Conservation (phyloP, 2,797 vertebrate species). For the Mus caroli region DNA sequence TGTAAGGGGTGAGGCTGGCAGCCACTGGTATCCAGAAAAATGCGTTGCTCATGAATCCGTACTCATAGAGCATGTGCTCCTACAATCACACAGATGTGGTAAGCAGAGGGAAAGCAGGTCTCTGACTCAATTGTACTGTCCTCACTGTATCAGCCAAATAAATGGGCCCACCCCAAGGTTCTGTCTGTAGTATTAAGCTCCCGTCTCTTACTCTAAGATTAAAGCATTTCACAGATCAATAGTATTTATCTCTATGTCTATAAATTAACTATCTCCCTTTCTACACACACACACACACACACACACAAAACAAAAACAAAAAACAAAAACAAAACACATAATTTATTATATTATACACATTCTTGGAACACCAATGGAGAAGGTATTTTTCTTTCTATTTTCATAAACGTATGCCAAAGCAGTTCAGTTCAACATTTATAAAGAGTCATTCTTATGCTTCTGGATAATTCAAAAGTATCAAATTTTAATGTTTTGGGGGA, state of each 20-base stretch:
- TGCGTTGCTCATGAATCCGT: neutral
- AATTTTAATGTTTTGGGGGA: neutral
- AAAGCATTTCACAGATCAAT: neutral
- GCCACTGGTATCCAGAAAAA: conserved; percentile 87
- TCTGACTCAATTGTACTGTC: neutral
- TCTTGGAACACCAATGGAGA: neutral
- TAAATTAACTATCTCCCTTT: neutral
- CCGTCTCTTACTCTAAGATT: neutral
- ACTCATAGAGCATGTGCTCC: neutral
- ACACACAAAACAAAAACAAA: neutral
- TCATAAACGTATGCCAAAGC: neutral
- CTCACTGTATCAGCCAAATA: neutral
- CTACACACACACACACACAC: neutral
- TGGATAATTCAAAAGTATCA: neutral
- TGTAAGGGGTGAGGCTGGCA: conserved; percentile 91
- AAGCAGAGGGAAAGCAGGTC: neutral
- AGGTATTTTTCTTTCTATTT: neutral
- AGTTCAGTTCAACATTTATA: neutral
- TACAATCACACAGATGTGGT: conserved; percentile 13
- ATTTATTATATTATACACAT: neutral
- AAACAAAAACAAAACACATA: no score
- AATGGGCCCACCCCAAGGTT: neutral
- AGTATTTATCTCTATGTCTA: neutral
- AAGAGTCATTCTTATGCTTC: neutral
- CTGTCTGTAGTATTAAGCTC: no score